Percentiles rank a stretch among this genome's conserved stretches.
Evolutionary conservation across 2,797 vertebrate genomes (phyloP).

Genomic region (Sebastes itinus): DNA sequence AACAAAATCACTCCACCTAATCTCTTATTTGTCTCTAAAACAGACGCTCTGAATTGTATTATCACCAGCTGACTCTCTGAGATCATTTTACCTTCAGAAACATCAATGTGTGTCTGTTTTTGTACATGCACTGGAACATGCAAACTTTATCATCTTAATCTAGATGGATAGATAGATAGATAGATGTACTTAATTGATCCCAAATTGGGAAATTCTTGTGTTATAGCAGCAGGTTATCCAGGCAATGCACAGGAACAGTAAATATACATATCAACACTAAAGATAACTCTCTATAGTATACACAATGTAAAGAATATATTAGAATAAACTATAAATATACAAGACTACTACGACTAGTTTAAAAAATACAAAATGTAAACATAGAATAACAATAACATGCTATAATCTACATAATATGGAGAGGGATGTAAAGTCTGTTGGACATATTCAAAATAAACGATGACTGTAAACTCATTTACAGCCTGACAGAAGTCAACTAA

Average conservation of each 20-base stretch:
- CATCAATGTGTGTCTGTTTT: background rate
- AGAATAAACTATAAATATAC: too few species aligned
- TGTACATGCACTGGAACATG: background rate
- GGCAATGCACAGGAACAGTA: too few species aligned
- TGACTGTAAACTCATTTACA: background rate
- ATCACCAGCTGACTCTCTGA: background rate
- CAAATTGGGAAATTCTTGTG: too few species aligned
- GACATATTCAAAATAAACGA: background rate
- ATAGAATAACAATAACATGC: too few species aligned
- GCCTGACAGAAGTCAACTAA: constrained; percentile 17
- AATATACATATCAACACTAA: too few species aligned
- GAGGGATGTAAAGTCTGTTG: background rate
- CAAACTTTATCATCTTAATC: background rate
- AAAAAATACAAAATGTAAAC: too few species aligned
- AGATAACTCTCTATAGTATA: too few species aligned
- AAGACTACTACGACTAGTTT: too few species aligned
- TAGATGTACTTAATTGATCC: too few species aligned
- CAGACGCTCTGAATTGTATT: background rate
- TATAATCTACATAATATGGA: background rate
- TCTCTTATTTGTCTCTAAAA: background rate
- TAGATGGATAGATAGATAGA: too few species aligned
- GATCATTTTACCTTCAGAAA: background rate
- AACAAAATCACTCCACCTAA: constrained; percentile 21
- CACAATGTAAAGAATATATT: too few species aligned
- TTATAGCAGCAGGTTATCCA: too few species aligned